These are phyloP conservation scores for Drosophila bunnanda DNA, from an alignment of 2,888 invertebrate genomes.

Conservation along the genomic window DNA sequence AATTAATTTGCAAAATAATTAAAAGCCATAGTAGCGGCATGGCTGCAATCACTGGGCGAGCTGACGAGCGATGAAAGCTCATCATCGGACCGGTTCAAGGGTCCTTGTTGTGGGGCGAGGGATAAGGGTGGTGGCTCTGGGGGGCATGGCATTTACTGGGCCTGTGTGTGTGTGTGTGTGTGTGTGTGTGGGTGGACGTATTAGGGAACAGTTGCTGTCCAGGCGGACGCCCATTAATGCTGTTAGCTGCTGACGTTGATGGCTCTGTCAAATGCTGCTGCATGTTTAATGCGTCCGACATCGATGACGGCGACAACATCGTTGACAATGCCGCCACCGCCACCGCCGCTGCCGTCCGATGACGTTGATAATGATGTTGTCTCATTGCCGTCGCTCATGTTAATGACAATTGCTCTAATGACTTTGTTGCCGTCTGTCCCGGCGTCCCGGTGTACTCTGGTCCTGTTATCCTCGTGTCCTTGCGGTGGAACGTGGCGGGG, in stretches of 20 bases:
- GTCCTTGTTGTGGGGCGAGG: slow-evolving; percentile 12
- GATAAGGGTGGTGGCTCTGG: neutral
- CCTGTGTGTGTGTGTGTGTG: slow-evolving; percentile 1
- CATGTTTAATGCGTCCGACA: slow-evolving; percentile 76
- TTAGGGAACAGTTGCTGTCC: slow-evolving; percentile 38
- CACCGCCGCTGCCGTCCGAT: slow-evolving; percentile 45
- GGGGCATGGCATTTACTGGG: neutral
- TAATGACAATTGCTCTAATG: slow-evolving; percentile 79
- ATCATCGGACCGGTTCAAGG: slow-evolving; percentile 41
- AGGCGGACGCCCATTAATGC: slow-evolving; percentile 67
- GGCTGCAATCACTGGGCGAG: slow-evolving; percentile 8
- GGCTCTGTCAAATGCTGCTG: slow-evolving; percentile 76
- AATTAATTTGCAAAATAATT: slow-evolving; percentile 81
- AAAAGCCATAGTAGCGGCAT: slow-evolving; percentile 63
- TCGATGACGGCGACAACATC: slow-evolving; percentile 59
- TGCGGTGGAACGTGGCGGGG: neutral
- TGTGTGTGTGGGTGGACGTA: neutral
- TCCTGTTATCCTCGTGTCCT: slow-evolving; percentile 5
- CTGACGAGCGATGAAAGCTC: slow-evolving; percentile 56
- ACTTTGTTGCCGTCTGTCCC: slow-evolving; percentile 60
- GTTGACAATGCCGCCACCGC: slow-evolving; percentile 54
- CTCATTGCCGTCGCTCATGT: slow-evolving; percentile 73
- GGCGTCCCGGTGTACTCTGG: slow-evolving; percentile 7
- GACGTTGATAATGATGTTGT: slow-evolving; percentile 75
- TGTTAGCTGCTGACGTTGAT: slow-evolving; percentile 78